Base-by-base conservation (phyloP, 2,888 invertebrate genomes). In the Drosophila leonis region DNA sequence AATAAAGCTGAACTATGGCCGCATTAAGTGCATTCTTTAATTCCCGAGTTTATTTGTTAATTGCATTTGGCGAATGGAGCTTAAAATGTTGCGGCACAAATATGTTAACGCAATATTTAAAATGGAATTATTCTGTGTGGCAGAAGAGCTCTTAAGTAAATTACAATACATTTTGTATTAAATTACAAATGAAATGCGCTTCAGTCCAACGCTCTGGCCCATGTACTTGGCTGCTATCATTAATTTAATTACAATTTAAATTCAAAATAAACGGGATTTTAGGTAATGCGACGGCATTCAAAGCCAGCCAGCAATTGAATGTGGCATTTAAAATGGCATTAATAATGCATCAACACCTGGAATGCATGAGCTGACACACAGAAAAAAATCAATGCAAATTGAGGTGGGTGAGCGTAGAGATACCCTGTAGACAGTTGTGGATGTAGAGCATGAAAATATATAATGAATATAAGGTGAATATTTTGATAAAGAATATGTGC, bases 211-310 rank as follows among this genome's bases (percentile, higher is more conserved):
- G 4, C 44, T 27, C 27, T 4, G 4, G 0, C 12, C 18, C 64
- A 24, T 18, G 13, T 4, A 27, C 37, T 59, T 68, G 68, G 61
- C 54, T 65, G 68, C 61, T 70, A 71, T 69, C 72, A 73, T 77
- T 88, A 77, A 88, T 83, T 85, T 76, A 85, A 88, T 88, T 88
- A 82, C 75, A 88, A 85, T 78, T 88, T 80, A 80, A 88, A 88
- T 82, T 71, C 59, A 55, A 78, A 78, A 82, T 82, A 85, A 85
- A 82, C 71, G 76, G 61, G 68, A 75, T 84, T 75, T 85, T 83
- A 85, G 76, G 59, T 70, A 77, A 60, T 54, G 55, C 60, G 65
- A 52, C 59, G 48, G 52, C 68, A 63, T 52, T 46, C 52, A 54
- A 65, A 75, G 49, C 65, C 52, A 48, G 29, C 27, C 48, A 61